Conservation (phyloP, 2,888 invertebrate genomes). For the Sacculina carcini region DNA sequence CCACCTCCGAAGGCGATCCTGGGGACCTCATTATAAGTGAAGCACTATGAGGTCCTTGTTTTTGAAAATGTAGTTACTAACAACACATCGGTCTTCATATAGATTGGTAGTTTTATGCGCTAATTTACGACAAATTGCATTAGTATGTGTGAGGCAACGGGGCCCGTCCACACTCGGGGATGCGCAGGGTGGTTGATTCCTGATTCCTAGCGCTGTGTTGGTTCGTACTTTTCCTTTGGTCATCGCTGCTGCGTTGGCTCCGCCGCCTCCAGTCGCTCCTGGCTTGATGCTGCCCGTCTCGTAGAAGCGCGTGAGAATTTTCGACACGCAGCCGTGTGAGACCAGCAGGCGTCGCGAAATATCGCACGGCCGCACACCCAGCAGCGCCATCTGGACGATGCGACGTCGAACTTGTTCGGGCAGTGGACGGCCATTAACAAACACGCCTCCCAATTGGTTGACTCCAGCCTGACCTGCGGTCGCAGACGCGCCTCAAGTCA, state of each 20-base stretch:
- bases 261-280: constrained; percentile 79
- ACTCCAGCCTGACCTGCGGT: constrained; percentile 75
- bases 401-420: constrained; percentile 77
- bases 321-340: constrained; percentile 89
- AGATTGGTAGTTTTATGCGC: too few species aligned
- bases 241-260: constrained; percentile 48
- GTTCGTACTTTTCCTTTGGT: not conserved
- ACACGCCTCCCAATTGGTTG: constrained; percentile 87
- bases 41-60: too few species aligned
- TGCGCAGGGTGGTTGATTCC: not conserved
- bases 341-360: constrained; percentile 83
- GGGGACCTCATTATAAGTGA: too few species aligned
- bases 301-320: constrained; percentile 83
- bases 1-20: too few species aligned
- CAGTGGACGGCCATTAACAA: constrained; percentile 87
- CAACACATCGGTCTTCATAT: too few species aligned
- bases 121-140: too few species aligned
- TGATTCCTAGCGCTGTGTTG: not conserved
- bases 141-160: too few species aligned
- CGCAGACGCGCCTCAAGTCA: too few species aligned
- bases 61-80: too few species aligned
- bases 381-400: constrained; percentile 76
- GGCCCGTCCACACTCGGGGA: not conserved
- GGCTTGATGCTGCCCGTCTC: constrained; percentile 89
- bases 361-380: constrained; percentile 86